Evolutionary conservation across 2,113 vertebrate species (phyloP), one percentile per base, ranked within the genome.

Genomic region (Dendropsophus ebraccatus): DNA sequence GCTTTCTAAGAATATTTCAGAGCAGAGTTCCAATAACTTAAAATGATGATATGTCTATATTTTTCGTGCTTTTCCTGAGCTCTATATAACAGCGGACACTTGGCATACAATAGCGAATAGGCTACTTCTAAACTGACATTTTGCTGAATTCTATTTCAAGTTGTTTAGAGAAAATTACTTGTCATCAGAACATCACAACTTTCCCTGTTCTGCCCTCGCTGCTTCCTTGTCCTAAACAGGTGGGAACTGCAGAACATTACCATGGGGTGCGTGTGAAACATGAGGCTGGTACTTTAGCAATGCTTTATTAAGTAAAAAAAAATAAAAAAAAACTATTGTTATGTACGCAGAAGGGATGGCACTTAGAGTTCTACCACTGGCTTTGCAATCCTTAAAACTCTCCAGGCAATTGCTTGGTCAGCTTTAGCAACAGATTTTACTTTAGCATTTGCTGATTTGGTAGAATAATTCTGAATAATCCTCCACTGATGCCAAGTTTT

Each of bases 351-450:
- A 67, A 16, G 62, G 28, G 62, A 35, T 8, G 16, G 14, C 62
- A 35, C 25, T 65, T 25, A 67, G 62, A 30, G 60, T 30, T 60
- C 12, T 14, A 67, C 62, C 62, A 19, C 62, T 67, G 35, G 35
- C 32, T 41, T 41, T 23, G 35, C 35, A 41, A 12, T 23, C 9
- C 67, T 70, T 70, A 70, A 65, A 65, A 30, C 14, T 65, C 62
- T 32, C 62, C 25, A 65, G 14, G 28, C 35, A 41, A 70, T 41
- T 70, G 67, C 67, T 70, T 70, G 67, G 67, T 70, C 67, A 70
- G 67, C 67, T 21, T 70, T 70, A 70, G 67, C 67, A 41, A 70
- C 32, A 70, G 67, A 70, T 37, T 70, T 70, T 70, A 70, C 67
- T 41, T 70, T 37, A 37, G 35, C 67, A 70, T 70, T 70, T 70